These are phyloP conservation scores for Parauchenoglanis punctatus DNA, from an alignment of 2,797 vertebrate species.

Conservation along the genomic window DNA sequence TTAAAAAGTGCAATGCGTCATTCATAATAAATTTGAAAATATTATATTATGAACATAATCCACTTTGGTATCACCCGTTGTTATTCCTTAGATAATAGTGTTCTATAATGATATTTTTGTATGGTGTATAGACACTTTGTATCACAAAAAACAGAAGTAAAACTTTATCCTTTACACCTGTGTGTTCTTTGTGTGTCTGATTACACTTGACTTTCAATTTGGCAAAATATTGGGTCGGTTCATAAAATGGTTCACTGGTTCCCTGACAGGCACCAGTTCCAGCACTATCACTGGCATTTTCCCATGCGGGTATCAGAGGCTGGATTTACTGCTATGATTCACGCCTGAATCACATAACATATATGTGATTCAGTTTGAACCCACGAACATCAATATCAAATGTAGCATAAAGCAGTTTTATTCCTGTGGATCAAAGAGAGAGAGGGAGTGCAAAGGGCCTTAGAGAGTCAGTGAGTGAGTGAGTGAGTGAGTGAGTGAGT, in stretches of 20 bases:
- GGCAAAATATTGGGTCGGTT: background rate
- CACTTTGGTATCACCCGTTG: background rate
- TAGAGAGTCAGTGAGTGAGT: background rate
- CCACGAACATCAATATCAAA: constrained; percentile 38
- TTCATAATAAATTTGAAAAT: background rate
- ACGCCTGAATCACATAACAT: constrained; percentile 32
- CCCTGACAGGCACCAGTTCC: background rate
- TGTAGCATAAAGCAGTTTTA: constrained; percentile 32
- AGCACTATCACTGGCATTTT: background rate
- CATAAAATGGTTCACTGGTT: background rate
- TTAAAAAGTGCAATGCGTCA: background rate
- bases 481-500: constrained; percentile 28
- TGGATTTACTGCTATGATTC: constrained; percentile 26
- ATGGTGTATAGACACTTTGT: background rate
- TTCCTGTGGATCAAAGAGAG: constrained; percentile 26
- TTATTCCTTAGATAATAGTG: background rate
- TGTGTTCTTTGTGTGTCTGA: background rate
- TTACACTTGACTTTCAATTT: background rate
- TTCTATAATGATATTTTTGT: background rate
- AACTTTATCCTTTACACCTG: background rate
- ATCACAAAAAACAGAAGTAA: background rate
- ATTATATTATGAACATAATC: background rate
- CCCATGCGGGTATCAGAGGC: background rate
- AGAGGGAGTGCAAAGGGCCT: background rate
- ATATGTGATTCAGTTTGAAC: constrained; percentile 27